phyloP scores from a whole-genome alignment of 2,888 invertebrate species.

The Calameuta idolon region DNA sequence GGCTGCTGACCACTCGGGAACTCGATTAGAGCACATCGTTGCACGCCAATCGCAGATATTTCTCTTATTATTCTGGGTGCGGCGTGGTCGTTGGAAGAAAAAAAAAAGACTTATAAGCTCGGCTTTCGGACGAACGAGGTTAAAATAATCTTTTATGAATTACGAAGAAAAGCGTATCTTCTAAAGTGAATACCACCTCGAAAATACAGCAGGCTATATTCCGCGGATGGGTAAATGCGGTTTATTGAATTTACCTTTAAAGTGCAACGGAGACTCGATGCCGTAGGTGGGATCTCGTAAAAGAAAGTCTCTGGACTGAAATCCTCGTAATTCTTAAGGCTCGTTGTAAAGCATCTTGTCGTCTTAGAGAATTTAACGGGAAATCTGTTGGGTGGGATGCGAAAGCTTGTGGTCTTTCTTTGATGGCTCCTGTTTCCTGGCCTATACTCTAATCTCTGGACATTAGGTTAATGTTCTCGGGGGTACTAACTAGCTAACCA shows the following conservation, averaged over 20 bases:
- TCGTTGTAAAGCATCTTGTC: neutral
- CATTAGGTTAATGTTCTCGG: constrained; percentile 37
- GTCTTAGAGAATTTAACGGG: neutral
- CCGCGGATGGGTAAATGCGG: too few relatives aligned
- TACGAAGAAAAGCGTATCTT: too few relatives aligned
- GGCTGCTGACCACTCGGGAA: neutral
- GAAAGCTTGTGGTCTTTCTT: neutral
- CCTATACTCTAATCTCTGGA: constrained; percentile 39
- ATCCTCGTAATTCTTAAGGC: neutral
- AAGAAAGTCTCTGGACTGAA: neutral
- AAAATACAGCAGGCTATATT: too few relatives aligned
- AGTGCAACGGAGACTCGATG: neutral
- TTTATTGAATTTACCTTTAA: too few relatives aligned
- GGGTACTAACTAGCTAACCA: constrained; percentile 34
- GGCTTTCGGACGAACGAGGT: too few relatives aligned
- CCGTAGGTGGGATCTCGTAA: neutral
- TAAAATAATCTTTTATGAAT: too few relatives aligned
- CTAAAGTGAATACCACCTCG: too few relatives aligned
- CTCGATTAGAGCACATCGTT: neutral
- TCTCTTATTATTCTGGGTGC: neutral
- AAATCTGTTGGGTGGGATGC: neutral
- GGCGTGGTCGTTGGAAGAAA: too few relatives aligned
- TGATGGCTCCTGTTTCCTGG: constrained; percentile 10
- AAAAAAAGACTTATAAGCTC: too few relatives aligned
- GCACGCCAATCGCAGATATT: neutral